Evolutionary conservation across 2,113 vertebrate genomes (phyloP).

Genomic region (Anseranas semipalmata): DNA sequence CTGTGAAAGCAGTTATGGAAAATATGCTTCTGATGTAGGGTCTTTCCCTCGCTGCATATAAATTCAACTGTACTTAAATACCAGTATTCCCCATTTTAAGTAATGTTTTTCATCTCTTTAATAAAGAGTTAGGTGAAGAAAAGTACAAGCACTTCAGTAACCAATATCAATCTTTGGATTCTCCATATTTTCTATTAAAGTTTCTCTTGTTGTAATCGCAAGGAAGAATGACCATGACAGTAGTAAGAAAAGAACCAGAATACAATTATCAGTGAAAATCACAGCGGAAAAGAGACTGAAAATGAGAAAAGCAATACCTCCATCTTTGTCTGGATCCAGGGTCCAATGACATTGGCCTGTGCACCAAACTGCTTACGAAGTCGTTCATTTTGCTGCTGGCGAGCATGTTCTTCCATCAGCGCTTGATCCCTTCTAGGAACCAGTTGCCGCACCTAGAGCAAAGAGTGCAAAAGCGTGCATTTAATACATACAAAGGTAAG

Average conservation of each 20-base stretch:
- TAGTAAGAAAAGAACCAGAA: not conserved
- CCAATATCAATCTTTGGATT: not conserved
- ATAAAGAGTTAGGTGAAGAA: not conserved
- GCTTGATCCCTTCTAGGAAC: constrained; percentile 96
- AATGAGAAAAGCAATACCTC: constrained; percentile 78
- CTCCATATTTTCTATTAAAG: not conserved
- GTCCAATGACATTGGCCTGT: constrained; percentile 96
- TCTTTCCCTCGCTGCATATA: not conserved
- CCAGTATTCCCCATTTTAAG: not conserved
- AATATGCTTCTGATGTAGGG: not conserved
- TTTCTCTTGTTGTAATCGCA: not conserved
- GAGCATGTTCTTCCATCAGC: constrained; percentile 92
- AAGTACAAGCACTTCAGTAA: not conserved
- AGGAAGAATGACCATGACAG: not conserved
- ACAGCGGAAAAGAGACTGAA: not conserved
- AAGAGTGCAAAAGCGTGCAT: not conserved
- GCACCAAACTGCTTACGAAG: constrained; percentile 95
- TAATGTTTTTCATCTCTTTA: not conserved
- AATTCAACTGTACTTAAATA: not conserved
- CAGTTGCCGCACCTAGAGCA: constrained; percentile 88
- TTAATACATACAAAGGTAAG: not conserved
- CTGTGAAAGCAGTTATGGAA: not conserved
- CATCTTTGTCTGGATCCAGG: constrained; percentile 99
- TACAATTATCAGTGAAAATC: not conserved
- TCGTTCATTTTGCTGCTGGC: constrained; percentile 96